Evolutionary conservation across 2,797 vertebrate genomes (phyloP), one percentile per base, ranked within the genome.

Genomic region (Cichlasoma orientale): DNA sequence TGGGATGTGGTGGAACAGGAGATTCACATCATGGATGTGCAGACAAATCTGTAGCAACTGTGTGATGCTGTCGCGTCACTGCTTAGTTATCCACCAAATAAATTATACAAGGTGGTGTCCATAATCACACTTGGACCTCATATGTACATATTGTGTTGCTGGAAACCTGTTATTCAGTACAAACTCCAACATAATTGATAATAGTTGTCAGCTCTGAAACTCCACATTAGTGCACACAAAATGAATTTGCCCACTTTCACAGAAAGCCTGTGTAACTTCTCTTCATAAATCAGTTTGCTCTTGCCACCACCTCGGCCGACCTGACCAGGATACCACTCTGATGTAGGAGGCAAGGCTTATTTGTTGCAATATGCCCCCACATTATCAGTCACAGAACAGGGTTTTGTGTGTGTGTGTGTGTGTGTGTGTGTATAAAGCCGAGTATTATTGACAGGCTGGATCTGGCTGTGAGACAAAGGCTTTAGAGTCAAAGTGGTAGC

Each of bases 391-490:
- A 16, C 44, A 50, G 41, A 50, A 68, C 44, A 68, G 18, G 63
- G 25, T 13, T 68, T 5, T 54, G 27, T 68, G 3, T 6, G 5
- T 68, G 6, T 58, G 36, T 25, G 11, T 25, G 10, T 79, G 36
- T 25, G 11, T 25, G 10, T 79, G 27, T 72, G 3, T 8, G 5
- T 68, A 4, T 23, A 41, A 61, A 75, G 59, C 44, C 19, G 29
- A 36, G 16, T 55, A 33, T 69, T 77, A 70, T 77, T 55, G 72
- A 82, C 57, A 72, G 36, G 27, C 11, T 78, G 75, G 77, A 83
- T 78, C 78, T 85, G 75, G 74, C 77, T 61, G 41, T 11, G 25
- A 78, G 57, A 77, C 56, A 83, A 79, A 23, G 53, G 83, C 56
- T 78, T 84, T 38, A 44, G 50, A 79, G 71, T 72, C 9, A 9